Evolutionary conservation across 2,797 vertebrate genomes (phyloP).

Genomic region (Channa striata): DNA sequence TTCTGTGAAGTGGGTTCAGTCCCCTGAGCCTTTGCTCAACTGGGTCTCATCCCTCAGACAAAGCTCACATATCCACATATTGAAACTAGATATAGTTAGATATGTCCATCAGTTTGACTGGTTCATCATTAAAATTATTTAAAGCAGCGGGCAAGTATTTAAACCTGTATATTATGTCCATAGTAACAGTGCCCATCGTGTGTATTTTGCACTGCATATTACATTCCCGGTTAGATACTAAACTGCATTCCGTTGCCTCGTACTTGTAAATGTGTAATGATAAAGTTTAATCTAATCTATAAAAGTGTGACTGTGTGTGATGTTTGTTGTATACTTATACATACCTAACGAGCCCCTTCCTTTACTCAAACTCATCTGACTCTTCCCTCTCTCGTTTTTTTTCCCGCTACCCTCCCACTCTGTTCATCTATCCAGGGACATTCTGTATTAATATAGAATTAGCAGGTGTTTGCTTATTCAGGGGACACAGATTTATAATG

Average conservation of each 20-base stretch:
- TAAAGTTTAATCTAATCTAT: no score
- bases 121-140: constrained; percentile 17
- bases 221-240: no score
- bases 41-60: not conserved
- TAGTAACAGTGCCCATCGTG: no score
- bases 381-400: constrained; percentile 20
- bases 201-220: no score
- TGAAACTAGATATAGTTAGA: constrained; percentile 10
- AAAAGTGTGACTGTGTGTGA: not conserved
- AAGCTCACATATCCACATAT: not conserved
- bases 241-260: no score
- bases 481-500: constrained; percentile 81
- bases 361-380: constrained; percentile 10
- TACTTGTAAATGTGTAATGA: no score
- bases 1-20: no score
- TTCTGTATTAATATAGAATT: constrained; percentile 67
- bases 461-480: constrained; percentile 80
- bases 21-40: not conserved
- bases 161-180: no score
- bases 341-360: constrained; percentile 16
- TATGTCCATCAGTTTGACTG: constrained; percentile 8
- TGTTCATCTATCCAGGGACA: constrained; percentile 63
- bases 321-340: constrained; percentile 22
- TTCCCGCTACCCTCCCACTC: not conserved
- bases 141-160: constrained; percentile 36